phyloP scores from a whole-genome alignment of 2,797 vertebrate species.

The Mormyrus hasselquistii region DNA sequence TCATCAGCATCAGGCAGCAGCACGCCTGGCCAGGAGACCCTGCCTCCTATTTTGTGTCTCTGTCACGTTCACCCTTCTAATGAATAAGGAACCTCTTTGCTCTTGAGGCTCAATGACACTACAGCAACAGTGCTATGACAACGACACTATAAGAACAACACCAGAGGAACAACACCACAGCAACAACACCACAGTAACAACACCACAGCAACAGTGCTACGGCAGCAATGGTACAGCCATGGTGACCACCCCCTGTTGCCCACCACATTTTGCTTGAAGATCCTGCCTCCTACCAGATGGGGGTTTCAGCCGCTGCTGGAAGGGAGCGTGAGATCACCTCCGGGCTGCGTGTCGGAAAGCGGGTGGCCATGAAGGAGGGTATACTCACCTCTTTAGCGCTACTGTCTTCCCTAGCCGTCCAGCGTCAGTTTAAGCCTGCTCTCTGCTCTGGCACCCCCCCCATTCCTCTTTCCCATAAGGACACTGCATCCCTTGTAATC shows the following conservation, averaged over 20 bases:
- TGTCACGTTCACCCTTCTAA: neutral
- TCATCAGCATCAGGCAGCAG: neutral
- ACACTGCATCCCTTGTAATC: conserved; percentile 73
- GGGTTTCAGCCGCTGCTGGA: neutral
- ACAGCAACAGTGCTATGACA: neutral
- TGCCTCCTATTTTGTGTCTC: neutral
- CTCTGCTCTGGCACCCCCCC: conserved; percentile 63
- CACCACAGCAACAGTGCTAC: neutral
- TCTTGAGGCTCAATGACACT: neutral
- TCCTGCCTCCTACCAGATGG: neutral
- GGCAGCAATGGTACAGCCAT: neutral
- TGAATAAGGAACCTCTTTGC: neutral
- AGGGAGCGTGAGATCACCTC: neutral
- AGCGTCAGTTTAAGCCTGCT: conserved; percentile 68
- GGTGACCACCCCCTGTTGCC: neutral
- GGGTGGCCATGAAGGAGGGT: neutral
- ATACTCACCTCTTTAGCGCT: conserved; percentile 50
- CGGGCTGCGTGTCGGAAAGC: neutral
- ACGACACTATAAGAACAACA: neutral
- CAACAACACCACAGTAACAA: neutral
- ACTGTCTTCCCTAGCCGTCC: conserved; percentile 42
- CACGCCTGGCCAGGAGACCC: neutral
- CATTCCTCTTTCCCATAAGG: conserved; percentile 62
- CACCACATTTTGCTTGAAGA: neutral
- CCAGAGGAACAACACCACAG: neutral